phyloP scores from a whole-genome alignment of 2,113 vertebrate species.

The Cyprinodon tularosa region DNA sequence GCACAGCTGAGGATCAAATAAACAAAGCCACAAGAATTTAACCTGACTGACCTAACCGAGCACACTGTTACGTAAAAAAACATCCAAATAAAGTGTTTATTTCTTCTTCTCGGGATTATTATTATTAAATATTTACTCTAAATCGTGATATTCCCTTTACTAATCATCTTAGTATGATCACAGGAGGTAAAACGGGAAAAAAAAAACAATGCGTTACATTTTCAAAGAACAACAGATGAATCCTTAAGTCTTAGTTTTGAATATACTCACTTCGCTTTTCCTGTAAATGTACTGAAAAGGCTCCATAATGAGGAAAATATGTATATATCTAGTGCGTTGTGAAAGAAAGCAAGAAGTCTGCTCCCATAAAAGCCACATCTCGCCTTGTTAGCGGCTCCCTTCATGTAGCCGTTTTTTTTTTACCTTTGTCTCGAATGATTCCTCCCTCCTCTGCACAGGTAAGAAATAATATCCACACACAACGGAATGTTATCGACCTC shows the following conservation, averaged over 20 bases:
- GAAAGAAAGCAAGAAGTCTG: conserved; percentile 56
- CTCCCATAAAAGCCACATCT: conserved; percentile 57
- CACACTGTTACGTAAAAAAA: background rate
- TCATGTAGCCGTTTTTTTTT: conserved; percentile 63
- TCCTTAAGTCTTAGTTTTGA: conserved; percentile 52
- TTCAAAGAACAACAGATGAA: conserved; percentile 25
- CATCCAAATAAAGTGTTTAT: background rate
- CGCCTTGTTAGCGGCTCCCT: conserved; percentile 68
- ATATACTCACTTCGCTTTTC: conserved; percentile 25
- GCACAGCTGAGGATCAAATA: conserved; percentile 38
- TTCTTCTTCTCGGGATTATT: background rate
- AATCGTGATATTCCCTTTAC: background rate
- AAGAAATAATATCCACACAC: conserved; percentile 54
- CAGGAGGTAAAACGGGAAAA: background rate
- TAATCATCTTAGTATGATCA: background rate
- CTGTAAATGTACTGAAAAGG: conserved; percentile 39
- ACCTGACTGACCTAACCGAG: background rate
- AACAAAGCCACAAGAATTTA: background rate
- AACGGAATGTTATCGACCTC: conserved; percentile 56
- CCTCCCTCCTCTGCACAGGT: conserved; percentile 59
- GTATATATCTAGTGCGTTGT: conserved; percentile 31
- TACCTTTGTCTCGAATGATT: conserved; percentile 76
- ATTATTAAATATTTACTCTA: background rate
- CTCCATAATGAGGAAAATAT: conserved; percentile 3
- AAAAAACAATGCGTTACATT: conserved; percentile 18